Conservation (phyloP, 2,797 vertebrate species). For the Brotula barbata region DNA sequence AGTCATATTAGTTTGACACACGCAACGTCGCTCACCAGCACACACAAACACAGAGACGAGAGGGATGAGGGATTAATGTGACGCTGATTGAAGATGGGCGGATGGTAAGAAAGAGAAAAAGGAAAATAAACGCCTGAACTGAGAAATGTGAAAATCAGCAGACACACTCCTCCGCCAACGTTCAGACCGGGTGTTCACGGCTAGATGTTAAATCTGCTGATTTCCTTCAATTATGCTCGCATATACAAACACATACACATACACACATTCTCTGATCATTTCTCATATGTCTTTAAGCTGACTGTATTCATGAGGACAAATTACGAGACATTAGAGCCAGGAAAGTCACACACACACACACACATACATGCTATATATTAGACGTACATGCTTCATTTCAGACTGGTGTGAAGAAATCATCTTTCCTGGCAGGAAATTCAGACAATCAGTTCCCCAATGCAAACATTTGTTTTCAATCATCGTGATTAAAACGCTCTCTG, state of each 20-base stretch:
- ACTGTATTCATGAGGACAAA: background rate
- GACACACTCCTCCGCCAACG: no score
- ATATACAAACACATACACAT: background rate
- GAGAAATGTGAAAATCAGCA: slow-evolving; percentile 5
- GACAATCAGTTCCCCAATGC: slow-evolving; percentile 25
- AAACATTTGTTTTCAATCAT: slow-evolving; percentile 59
- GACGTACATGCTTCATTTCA: slow-evolving; percentile 10
- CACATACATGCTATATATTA: no score
- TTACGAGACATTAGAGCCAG: background rate
- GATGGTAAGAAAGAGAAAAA: slow-evolving; percentile 21
- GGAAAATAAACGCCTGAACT: slow-evolving; percentile 1
- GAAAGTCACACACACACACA: no score
- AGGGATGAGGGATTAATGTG: slow-evolving; percentile 36
- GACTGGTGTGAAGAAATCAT: slow-evolving; percentile 12
- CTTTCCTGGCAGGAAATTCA: background rate
- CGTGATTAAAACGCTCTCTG: slow-evolving; percentile 38
- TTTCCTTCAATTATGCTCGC: slow-evolving; percentile 23
- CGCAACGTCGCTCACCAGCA: slow-evolving; percentile 63
- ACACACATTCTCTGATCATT: background rate
- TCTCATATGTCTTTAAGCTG: background rate
- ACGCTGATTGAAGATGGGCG: slow-evolving; percentile 43
- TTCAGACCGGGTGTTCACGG: slow-evolving; percentile 32
- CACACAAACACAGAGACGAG: slow-evolving; percentile 41
- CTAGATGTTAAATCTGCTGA: slow-evolving; percentile 44
- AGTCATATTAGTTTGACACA: slow-evolving; percentile 72